Conservation (phyloP, 2,113 vertebrate genomes). For the Reinhardtius hippoglossoides region DNA sequence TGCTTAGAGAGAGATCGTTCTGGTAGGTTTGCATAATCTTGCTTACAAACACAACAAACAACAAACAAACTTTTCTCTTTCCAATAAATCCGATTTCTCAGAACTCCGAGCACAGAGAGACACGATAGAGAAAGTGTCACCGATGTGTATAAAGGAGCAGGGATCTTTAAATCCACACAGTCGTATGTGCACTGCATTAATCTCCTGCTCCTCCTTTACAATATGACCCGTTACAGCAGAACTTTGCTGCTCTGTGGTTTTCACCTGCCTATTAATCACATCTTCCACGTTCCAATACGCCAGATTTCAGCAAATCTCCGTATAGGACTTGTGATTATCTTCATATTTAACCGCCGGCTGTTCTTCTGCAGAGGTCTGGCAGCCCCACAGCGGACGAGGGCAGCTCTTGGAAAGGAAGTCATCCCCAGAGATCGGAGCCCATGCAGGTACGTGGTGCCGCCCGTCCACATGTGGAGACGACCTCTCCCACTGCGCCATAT, state of each 20-base stretch:
- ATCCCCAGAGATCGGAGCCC: conserved; percentile 56
- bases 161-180: not conserved
- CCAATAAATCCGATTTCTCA: no score
- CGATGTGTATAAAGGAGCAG: not conserved
- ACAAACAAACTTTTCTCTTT: not conserved
- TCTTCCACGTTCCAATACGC: conserved; percentile 10
- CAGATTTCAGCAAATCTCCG: not conserved
- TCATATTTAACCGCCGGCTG: conserved; percentile 5
- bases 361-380: conserved; percentile 71
- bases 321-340: conserved; percentile 16
- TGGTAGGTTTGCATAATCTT: no score
- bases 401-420: conserved; percentile 56
- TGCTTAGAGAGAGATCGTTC: no score
- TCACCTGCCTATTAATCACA: conserved; percentile 35
- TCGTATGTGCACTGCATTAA: not conserved
- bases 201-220: no score
- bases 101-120: not conserved
- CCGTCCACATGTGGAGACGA: not conserved
- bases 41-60: no score
- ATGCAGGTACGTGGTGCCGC: conserved; percentile 70
- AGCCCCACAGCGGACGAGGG: conserved; percentile 72
- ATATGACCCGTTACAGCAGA: not conserved
- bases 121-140: not conserved
- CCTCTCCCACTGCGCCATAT: not conserved
- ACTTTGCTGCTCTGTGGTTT: conserved; percentile 6